phyloP scores from a whole-genome alignment of 2,113 vertebrate genomes.

The Polypterus senegalus region DNA sequence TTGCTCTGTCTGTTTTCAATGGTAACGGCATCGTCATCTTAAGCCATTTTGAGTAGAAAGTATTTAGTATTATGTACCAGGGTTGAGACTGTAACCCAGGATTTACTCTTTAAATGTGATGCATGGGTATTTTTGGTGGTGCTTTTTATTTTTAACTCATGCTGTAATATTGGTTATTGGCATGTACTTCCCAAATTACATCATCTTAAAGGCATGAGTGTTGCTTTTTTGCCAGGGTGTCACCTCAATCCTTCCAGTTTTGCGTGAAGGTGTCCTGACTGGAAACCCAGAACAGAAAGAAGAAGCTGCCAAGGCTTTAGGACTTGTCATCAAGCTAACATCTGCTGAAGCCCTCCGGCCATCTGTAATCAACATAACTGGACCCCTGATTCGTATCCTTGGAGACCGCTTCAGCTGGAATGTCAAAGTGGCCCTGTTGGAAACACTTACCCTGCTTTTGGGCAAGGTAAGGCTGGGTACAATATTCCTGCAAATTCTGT shows the following conservation, averaged over 20 bases:
- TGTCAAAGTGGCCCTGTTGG: slow-evolving; percentile 85
- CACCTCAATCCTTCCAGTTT: slow-evolving; percentile 84
- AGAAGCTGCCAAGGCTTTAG: slow-evolving; percentile 85
- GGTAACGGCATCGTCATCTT: too few relatives aligned
- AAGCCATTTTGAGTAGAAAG: too few relatives aligned
- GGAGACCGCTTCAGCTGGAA: slow-evolving; percentile 90
- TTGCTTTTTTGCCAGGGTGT: slow-evolving; percentile 60
- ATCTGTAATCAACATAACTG: slow-evolving; percentile 91
- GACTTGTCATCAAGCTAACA: slow-evolving; percentile 82
- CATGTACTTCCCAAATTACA: too few relatives aligned
- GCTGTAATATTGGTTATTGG: too few relatives aligned
- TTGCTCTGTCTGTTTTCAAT: too few relatives aligned
- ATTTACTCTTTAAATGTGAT: too few relatives aligned
- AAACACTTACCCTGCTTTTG: slow-evolving; percentile 85
- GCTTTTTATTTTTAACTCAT: too few relatives aligned
- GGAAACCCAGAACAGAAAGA: slow-evolving; percentile 94
- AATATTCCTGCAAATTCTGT: too few relatives aligned
- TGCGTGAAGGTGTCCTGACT: slow-evolving; percentile 87
- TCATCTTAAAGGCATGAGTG: neutral
- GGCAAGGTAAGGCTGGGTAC: slow-evolving; percentile 60
- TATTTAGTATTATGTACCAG: too few relatives aligned
- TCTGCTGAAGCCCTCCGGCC: slow-evolving; percentile 86
- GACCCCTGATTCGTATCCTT: slow-evolving; percentile 89
- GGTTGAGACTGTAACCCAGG: too few relatives aligned
- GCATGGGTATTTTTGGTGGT: too few relatives aligned